Evolutionary conservation across 2,888 invertebrate species (phyloP), one percentile per base, ranked within the genome.

Genomic region (Orthonevra nobilis): DNA sequence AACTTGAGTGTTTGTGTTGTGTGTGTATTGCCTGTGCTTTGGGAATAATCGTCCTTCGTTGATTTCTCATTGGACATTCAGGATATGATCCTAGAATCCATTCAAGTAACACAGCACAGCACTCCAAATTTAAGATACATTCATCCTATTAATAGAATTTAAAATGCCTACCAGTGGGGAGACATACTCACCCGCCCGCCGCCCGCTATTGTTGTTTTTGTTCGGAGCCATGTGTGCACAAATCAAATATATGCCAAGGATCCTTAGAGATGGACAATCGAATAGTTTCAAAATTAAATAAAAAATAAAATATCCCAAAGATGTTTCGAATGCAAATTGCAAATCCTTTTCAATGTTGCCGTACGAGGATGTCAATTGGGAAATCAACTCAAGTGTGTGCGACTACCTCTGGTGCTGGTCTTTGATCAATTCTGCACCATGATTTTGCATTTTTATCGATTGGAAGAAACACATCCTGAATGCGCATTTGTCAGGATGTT

Each of bases 251-350:
- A 34, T 26, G 52, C 19, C 26, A 56, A 46, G 26, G 42, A 40
- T 68, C n/a, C 23, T 46, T 28, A 14, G 60, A 9, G 42, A 14
- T 32, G 19, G 34, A 75, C 61, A 75, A 69, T 61, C 61, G 74
- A 75, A 66, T 66, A 73, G 60, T 68, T 73, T 48, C 19, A 68
- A 77, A n/a, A 79, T 79, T 73, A 61, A 79, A 68, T 79, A 73
- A 73, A 73, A 32, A 10, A 7, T 34, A 73, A 32, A 10, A 7
- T 34, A 23, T 15, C 42, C 63, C 40, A 34, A 77, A 52, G 58
- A 60, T 32, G 46, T 46, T 44, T 60, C 30, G 30, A 23, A 77
- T 77, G 58, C 40, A 58, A 70, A 77, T 54, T 14, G 14, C 17
- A 34, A 10, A 26, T 61, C 23, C 26, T 46, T 15, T 12, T 34